Evolutionary conservation across 2,888 invertebrate species (phyloP), one percentile per base, ranked within the genome.

Genomic region (Ectemnius cavifrons): DNA sequence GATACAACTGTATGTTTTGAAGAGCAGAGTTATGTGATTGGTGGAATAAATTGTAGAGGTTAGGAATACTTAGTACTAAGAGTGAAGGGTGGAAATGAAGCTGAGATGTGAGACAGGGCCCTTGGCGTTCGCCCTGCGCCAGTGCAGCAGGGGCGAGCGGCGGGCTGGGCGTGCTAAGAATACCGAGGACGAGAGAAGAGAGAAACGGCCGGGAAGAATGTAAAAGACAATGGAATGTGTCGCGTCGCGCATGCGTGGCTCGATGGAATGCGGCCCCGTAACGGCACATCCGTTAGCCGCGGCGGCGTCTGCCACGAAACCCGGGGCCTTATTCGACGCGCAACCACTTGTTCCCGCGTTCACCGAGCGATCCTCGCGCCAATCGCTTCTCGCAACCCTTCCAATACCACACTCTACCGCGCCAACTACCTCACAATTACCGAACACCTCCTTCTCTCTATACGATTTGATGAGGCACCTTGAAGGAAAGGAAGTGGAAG

Each of bases 171-270:
- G 81, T 80, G 83, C 81, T 84, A 87, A 84, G 85, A 86, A 84
- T 87, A 86, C 82, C 85, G 81, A 84, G 79, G 83, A 74, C 78
- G 75, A 81, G 80, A 84, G 81, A 79, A 83, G 78, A 81, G 80
- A 84, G 81, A 79, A 83, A 79, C 77, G 83, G 78, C 75, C 82
- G 80, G 75, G 83, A 86, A 86, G 88, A 89, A 88, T 87, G 87
- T 86, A 87, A 88, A 88, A 88, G 88, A 89, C 88, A 89, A 88
- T 89, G 89, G 87, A 89, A 89, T 88, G 89, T 88, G 87, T 89
- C 86, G 89, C 86, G 89, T 89, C 85, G 89, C 89, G 89, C 89
- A 89, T 89, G 89, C 89, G 89, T 88, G 86, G 82, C 85, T 88
- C 83, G 72, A 80, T 82, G 87, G 89, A 89, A 89, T 89, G 89